phyloP scores from a whole-genome alignment of 2,888 invertebrate genomes.

The Chironomus riparius region DNA sequence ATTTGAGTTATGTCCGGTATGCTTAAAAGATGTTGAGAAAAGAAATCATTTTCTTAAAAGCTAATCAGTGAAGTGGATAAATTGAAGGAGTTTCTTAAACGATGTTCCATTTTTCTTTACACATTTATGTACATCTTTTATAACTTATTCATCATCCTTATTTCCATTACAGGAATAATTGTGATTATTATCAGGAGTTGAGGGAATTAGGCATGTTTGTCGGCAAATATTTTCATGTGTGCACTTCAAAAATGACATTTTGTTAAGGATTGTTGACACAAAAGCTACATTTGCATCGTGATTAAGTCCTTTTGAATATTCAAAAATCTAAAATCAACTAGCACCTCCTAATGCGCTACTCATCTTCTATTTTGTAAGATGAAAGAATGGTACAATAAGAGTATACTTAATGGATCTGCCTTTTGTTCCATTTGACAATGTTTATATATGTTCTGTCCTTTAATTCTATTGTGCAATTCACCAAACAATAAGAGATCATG shows the following conservation, averaged over 20 bases:
- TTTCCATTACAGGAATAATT: background rate
- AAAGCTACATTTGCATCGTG: background rate
- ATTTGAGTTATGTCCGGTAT: background rate
- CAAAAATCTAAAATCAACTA: background rate
- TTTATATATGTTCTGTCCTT: background rate
- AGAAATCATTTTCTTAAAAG: too few species aligned
- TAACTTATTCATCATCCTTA: background rate
- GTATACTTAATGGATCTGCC: background rate
- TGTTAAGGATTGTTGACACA: background rate
- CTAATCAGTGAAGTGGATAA: background rate
- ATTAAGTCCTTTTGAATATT: background rate
- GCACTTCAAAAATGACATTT: background rate
- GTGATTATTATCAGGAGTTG: background rate
- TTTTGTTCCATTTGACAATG: background rate
- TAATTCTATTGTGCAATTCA: background rate
- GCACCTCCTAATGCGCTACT: background rate
- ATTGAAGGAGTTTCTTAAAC: background rate
- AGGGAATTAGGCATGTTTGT: background rate
- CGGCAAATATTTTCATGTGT: background rate
- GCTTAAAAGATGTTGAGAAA: too few species aligned
- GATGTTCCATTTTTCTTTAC: constrained; percentile 16
- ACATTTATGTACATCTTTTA: background rate
- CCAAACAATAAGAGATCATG: constrained; percentile 3
- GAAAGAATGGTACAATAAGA: background rate
- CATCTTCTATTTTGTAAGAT: background rate